Evolutionary conservation across 1,140 invertebrate species (phyloP), one percentile per base, ranked within the genome.

Genomic region (Ceratina australensis): DNA sequence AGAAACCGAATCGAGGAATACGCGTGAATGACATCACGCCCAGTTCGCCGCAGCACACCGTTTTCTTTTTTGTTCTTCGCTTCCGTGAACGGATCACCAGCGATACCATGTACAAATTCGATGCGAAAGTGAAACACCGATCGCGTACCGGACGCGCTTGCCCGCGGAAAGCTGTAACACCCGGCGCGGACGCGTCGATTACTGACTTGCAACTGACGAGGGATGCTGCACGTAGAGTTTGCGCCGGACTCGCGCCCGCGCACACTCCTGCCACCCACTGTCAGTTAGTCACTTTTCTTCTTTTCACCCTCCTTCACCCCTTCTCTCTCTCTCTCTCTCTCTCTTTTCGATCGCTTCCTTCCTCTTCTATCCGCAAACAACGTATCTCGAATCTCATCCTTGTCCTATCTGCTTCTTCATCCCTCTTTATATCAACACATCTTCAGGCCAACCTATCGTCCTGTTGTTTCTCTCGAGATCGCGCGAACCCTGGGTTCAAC

Each of bases 161-260:
- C 68, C 78, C 54, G 63, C 52, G 33, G 10, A 10, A 5, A 42
- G 33, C 33, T 42, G 7, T 28, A 68, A 56, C 65, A 76, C 42
- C 71, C 69, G 82, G 81, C 81, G 78, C 86, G 88, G 80, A 82
- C 89, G 89, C 89, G 87, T 89, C 89, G 88, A 90, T 89, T 89
- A 86, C 91, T 86, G 86, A 91, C 78, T 89, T 90, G 88, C 88
- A 88, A 92, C 91, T 92, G 91, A 90, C 85, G 87, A 87, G 83
- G 85, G 89, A 91, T 89, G 90, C 91, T 90, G 90, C 87, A 87
- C 77, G 87, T 84, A 91, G 90, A 89, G 88, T 90, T 91, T 90
- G 89, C 90, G 90, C 89, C 88, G 84, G 86, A 73, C 63, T 87
- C 82, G 86, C 89, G 88, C 87, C 85, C 88, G 89, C 90, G 90